Evolutionary conservation across 2,888 invertebrate species (phyloP), one percentile per base, ranked within the genome.

Genomic region (Chrysina gloriosa): DNA sequence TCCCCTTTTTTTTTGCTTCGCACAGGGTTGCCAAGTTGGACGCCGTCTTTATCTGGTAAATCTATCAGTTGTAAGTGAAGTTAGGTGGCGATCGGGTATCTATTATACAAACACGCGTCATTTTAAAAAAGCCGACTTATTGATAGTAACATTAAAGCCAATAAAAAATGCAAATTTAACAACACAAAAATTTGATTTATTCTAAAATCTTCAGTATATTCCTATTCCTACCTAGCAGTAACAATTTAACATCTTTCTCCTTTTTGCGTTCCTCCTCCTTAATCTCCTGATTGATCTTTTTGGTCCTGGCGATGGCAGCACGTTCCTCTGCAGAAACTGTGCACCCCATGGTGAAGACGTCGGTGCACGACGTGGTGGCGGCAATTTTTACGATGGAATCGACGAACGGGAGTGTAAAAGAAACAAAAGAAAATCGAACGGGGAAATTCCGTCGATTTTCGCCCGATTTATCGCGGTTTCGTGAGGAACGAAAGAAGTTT

Each of bases 301-400:
- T 95, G 88, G 95, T 97, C 85, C 98, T 91, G 85, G 97, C 98
- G 85, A 96, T 91, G 82, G 98, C 98, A 83, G 96, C 96, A 87
- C 98, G 90, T 88, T 99, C 98, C 87, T 99, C 98, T 80, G 98
- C 97, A 86, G 97, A 98, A 92, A 98, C 95, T 85, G 98, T 96
- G 90, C 98, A 98, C 88, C 98, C 98, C 98, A 98, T 98, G 76
- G 77, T 77, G 76, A 78, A 79, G 70, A 79, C 77, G 75, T 80
- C 79, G 61, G 79, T 71, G 74, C 80, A 81, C 79, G 80, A 79
- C 79, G 80, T 81, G 72, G 75, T 80, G 78, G 73, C 70, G 11
- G 29, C 16, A 19, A 42, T 65, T 54, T 25, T 36, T 39, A 11
- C 34, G 21, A 14, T 21, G 23, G 21, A 36, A 7, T 5, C 11